These are phyloP conservation scores for Gari tellinella DNA, from an alignment of 2,888 invertebrate genomes.

Conservation along the genomic window DNA sequence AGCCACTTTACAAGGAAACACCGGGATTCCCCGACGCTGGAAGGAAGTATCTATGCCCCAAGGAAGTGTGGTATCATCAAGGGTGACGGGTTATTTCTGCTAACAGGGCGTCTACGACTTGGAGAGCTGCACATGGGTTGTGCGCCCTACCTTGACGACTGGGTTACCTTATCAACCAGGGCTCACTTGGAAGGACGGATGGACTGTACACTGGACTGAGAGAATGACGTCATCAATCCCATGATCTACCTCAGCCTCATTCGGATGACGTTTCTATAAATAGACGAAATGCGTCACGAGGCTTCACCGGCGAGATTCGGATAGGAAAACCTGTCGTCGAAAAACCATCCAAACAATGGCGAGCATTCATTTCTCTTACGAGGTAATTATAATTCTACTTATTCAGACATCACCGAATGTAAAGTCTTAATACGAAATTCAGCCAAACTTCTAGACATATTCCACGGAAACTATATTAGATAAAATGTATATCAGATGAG, in stretches of 20 bases:
- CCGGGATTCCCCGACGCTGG: conserved; percentile 51
- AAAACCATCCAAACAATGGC: no score
- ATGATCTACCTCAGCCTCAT: conserved; percentile 57
- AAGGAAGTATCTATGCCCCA: conserved; percentile 68
- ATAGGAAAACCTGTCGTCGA: no score
- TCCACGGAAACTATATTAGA: no score
- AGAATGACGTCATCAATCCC: conserved; percentile 8
- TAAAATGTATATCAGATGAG: no score
- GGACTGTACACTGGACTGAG: conserved; percentile 63
- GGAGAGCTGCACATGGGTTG: conserved; percentile 71
- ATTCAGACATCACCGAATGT: no score
- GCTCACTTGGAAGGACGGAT: conserved; percentile 61
- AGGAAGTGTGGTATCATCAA: conserved; percentile 67
- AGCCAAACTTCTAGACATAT: no score
- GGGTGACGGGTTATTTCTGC: conserved; percentile 71
- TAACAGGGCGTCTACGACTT: conserved; percentile 74
- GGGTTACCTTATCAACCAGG: conserved; percentile 63
- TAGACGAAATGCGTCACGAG: neutral
- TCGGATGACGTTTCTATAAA: conserved; percentile 14
- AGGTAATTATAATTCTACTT: no score
- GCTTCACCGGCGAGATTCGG: no score
- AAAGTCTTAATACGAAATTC: no score
- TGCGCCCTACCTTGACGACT: conserved; percentile 73
- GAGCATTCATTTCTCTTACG: no score
- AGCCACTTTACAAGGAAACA: conserved; percentile 42